These are phyloP conservation scores for Coregonus ussuriensis DNA, from an alignment of 2,797 vertebrate genomes.

Conservation along the genomic window DNA sequence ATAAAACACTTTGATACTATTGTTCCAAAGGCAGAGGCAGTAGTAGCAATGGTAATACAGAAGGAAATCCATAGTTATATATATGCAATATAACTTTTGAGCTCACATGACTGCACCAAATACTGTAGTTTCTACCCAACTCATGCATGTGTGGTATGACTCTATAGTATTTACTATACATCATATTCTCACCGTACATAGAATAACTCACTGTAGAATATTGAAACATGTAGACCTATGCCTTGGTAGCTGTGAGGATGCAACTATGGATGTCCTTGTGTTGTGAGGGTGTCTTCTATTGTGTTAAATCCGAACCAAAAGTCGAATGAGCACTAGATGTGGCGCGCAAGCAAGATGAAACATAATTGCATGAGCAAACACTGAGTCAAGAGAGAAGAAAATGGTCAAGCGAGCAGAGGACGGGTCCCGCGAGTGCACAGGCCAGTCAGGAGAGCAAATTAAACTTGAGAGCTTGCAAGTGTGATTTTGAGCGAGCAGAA, in stretches of 20 bases:
- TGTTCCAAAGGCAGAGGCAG: conserved; percentile 70
- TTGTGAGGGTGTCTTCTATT: not conserved
- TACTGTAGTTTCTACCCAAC: not conserved
- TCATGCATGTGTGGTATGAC: not conserved
- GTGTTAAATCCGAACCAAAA: too few relatives aligned
- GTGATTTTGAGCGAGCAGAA: too few relatives aligned
- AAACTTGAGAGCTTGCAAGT: too few relatives aligned
- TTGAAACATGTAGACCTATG: not conserved
- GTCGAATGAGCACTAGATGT: too few relatives aligned
- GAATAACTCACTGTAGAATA: not conserved
- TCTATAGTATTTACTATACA: not conserved
- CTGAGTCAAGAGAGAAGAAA: too few relatives aligned
- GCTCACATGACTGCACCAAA: not conserved
- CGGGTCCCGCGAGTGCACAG: too few relatives aligned
- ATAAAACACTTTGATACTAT: conserved; percentile 59
- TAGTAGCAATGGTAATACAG: conserved; percentile 59
- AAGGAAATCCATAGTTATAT: not conserved
- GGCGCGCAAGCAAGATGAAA: too few relatives aligned
- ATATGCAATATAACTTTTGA: not conserved
- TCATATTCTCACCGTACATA: not conserved
- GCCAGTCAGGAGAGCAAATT: too few relatives aligned
- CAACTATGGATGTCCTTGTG: not conserved
- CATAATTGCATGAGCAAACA: too few relatives aligned
- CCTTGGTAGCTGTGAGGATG: not conserved
- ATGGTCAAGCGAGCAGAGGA: too few relatives aligned